Evolutionary conservation across 2,797 vertebrate species (phyloP), one percentile per base, ranked within the genome.

Genomic region (Acanthurus tractus): DNA sequence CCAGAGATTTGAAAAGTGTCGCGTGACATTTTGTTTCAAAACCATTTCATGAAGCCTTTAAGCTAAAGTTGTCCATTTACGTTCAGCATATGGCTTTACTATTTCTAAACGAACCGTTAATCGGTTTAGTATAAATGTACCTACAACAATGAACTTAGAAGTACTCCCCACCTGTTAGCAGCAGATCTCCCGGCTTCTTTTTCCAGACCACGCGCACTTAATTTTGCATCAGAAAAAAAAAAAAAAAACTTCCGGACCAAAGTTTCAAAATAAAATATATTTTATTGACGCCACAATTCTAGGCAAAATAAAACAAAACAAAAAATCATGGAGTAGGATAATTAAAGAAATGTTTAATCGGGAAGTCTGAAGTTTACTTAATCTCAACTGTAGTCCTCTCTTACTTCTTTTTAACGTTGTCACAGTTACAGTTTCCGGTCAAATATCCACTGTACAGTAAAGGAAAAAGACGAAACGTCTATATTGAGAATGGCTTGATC

Each of bases 111-210:
- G 1, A 1, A 10, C 2, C 1, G 3, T 8, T 3, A 2, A 25
- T 2, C 0, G 3, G 5, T 13, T 36, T 2, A 8, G 0, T 6
- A 20, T 13, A 1, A 36, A 18, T n/a, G 45, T 25, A 62, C 0
- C 25, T 3, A 29, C 0, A 20, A 46, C 15, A 42, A 14, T 0
- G 0, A 1, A 14, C 2, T 40, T 34, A 13, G 18, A 42, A 55
- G 17, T 11, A 2, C 36, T 48, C 45, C 80, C 63, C 64, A 89
- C 87, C 87, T 87, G 77, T 75, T 69, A 12, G 45, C 56, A 2
- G 63, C 65, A 20, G 36, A 17, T 20, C 5, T 67, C 46, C 77
- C 52, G 48, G 65, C 68, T 76, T 54, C 76, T 74, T 2, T n/a
- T 12, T 22, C 2, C 11, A 4, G 11, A 61, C 76, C 74, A 86